A percentile compares a stretch with the other conserved stretches of the same genome.
These are phyloP conservation scores for Pyrrhosoma nymphula DNA, from an alignment of 2,888 invertebrate species.

Conservation along the genomic window DNA sequence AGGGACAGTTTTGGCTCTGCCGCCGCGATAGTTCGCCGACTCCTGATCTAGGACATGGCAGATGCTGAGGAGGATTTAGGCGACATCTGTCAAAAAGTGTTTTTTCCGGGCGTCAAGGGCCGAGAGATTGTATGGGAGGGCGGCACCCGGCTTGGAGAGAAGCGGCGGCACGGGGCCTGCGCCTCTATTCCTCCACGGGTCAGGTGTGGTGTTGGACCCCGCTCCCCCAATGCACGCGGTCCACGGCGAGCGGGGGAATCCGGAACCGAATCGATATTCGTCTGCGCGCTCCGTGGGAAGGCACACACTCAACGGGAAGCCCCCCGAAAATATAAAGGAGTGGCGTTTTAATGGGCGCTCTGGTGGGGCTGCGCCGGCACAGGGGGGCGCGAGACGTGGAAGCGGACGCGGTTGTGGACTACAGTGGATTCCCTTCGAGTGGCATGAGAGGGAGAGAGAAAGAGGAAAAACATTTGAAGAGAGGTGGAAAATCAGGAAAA, in stretches of 20 bases:
- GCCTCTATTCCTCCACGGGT: background rate
- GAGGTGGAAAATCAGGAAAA: background rate
- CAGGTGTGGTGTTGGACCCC: background rate
- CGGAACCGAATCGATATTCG: conserved; percentile 25
- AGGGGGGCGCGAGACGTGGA: background rate
- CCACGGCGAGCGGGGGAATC: background rate
- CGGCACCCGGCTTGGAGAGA: background rate
- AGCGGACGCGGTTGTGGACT: background rate
- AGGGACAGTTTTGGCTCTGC: too few relatives aligned
- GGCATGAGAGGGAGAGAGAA: background rate
- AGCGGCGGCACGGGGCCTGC: background rate
- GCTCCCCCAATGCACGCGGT: background rate
- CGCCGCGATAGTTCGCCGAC: too few relatives aligned
- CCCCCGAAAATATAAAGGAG: conserved; percentile 8
- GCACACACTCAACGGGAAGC: background rate
- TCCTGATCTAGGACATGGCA: too few relatives aligned
- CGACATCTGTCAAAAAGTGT: too few relatives aligned
- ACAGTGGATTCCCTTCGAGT: background rate
- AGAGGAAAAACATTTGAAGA: background rate
- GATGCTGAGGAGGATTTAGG: too few relatives aligned
- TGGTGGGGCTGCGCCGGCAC: background rate
- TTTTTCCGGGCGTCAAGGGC: too few relatives aligned
- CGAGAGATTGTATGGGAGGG: background rate
- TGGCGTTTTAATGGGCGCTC: conserved; percentile 8
- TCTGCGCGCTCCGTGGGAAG: conserved; percentile 1